These are phyloP conservation scores for Hydrotaea diabolus DNA, from an alignment of 2,888 invertebrate species.

Conservation along the genomic window DNA sequence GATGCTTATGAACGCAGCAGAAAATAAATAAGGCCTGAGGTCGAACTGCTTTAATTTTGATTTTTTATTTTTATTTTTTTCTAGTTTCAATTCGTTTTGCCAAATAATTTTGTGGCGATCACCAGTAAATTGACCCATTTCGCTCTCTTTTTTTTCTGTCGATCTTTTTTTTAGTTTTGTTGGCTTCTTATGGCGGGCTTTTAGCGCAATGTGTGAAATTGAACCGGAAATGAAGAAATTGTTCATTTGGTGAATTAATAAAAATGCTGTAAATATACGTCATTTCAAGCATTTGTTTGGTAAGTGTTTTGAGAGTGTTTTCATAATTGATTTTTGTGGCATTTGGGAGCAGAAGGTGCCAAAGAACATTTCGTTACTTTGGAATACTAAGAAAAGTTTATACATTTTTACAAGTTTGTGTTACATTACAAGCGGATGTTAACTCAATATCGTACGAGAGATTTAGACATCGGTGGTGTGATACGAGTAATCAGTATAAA, in stretches of 20 bases:
- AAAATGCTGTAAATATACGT: not conserved
- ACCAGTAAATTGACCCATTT: conserved; percentile 4
- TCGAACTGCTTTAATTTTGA: not conserved
- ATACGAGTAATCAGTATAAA: no score
- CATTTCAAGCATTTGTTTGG: not conserved
- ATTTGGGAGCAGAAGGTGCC: not conserved
- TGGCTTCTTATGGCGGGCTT: not conserved
- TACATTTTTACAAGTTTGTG: not conserved
- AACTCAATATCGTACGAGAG: not conserved
- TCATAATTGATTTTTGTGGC: not conserved
- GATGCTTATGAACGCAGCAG: not conserved
- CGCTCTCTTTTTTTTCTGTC: not conserved
- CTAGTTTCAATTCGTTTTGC: not conserved
- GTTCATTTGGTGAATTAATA: not conserved
- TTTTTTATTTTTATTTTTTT: not conserved
- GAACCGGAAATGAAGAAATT: not conserved
- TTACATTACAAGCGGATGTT: not conserved
- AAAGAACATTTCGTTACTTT: conserved; percentile 5
- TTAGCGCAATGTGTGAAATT: not conserved
- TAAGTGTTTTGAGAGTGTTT: not conserved
- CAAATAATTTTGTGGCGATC: not conserved
- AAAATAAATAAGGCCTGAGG: conserved; percentile 9
- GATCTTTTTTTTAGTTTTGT: not conserved
- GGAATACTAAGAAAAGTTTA: not conserved
- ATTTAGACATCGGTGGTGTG: no score